Evolutionary conservation across 2,113 vertebrate genomes (phyloP), one percentile per base, ranked within the genome.

Genomic region (Myiozetetes cayanensis): DNA sequence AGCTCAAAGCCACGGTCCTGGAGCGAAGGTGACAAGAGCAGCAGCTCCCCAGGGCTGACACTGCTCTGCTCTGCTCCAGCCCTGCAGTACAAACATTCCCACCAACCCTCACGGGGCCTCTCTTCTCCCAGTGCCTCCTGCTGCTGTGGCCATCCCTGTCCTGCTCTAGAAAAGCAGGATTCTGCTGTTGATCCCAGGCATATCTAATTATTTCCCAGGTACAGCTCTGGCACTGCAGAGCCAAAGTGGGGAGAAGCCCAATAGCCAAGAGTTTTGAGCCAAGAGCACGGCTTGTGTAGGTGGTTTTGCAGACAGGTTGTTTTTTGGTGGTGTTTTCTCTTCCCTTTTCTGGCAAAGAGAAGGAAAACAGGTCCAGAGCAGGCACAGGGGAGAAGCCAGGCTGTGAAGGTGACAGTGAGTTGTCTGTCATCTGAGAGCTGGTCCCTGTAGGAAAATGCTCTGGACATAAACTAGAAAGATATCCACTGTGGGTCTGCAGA

Each of bases 291-390:
- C 22, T 63, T 20, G 72, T 20, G 66, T 33, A 58, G 65, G 70
- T 28, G 71, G 30, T 22, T 92, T 85, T 78, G 62, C 39, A 83
- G 72, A 46, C 17, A 31, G 12, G 8, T 50, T 75, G 23, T 6
- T 63, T 75, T 59, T 35, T 33, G 23, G 53, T 33, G 27, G 23
- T 35, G 56, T 70, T 89, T 16, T 73, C 53, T 80, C 76, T 87
- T 89, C 77, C 80, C 37, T 89, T 86, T 94, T 84, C 41, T 68
- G 33, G 71, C 30, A 89, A 68, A 92, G 37, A 53, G 15, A 87
- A 44, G 61, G 79, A 53, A 75, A 90, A 44, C 19, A n/a, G 77
- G 44, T 73, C 47, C 49, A 87, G 80, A 80, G 80, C 35, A 49
- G 52, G 27, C 20, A 61, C 3, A 6, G 16, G 55, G 62, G 25